phyloP scores from a whole-genome alignment of 2,888 invertebrate genomes.

The Athetis lepigone region DNA sequence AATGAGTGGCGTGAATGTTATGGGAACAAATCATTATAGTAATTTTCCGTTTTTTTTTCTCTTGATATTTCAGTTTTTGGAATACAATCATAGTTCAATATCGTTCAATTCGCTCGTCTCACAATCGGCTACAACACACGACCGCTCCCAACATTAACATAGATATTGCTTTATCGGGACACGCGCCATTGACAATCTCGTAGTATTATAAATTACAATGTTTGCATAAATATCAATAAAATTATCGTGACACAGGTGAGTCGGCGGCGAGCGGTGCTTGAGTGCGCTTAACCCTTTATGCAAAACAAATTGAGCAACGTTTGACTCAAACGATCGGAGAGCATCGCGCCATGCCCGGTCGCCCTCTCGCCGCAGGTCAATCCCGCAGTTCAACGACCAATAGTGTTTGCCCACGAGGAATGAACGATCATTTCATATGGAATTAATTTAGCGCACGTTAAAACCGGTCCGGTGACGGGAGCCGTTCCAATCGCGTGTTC shows the following conservation, averaged over 20 bases:
- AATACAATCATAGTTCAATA: slow-evolving; percentile 30
- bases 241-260: slow-evolving; percentile 46
- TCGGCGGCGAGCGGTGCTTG: not conserved
- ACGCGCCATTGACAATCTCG: slow-evolving; percentile 28
- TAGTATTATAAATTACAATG: slow-evolving; percentile 40
- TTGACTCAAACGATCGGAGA: slow-evolving; percentile 7
- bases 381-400: slow-evolving; percentile 18
- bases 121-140: slow-evolving; percentile 14
- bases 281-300: slow-evolving; percentile 27
- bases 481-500: slow-evolving; percentile 6
- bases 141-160: slow-evolving; percentile 41
- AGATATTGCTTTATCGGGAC: slow-evolving; percentile 44
- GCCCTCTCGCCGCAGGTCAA: no score
- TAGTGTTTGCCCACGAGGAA: not conserved
- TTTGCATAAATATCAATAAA: slow-evolving; percentile 51
- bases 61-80: slow-evolving; percentile 27
- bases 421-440: slow-evolving; percentile 6
- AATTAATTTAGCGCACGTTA: slow-evolving; percentile 32
- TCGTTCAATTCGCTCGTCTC: slow-evolving; percentile 22
- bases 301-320: slow-evolving; percentile 43
- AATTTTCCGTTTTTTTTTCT: no score
- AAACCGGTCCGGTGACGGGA: slow-evolving; percentile 7
- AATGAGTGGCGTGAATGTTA: no score
- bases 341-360: not conserved
- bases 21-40: no score